Evolutionary conservation across 2,888 invertebrate species (phyloP), one percentile per base, ranked within the genome.

Genomic region (Hirudinaria manillensis): DNA sequence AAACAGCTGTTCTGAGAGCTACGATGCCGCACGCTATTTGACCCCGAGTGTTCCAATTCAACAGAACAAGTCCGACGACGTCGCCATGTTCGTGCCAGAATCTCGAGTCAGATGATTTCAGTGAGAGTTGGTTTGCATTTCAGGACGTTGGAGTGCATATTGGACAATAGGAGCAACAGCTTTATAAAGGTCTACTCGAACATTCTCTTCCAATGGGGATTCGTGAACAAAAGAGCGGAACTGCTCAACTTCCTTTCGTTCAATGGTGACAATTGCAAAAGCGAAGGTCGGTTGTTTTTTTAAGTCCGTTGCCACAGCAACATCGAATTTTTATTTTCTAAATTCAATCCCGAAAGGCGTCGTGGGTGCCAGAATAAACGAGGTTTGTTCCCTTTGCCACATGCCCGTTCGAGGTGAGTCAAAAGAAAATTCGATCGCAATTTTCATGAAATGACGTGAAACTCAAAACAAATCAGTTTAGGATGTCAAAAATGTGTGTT

Each of bases 171-270:
- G 34, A 32, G 45, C 73, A 73, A 36, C 36, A 65, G 90, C 78
- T 93, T 92, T 81, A 94, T 94, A 85, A 88, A 90, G 79, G 90
- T 90, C 0, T 97, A 97, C 83, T 93, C 94, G 0, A 93, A 95
- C 83, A 90, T 94, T 36, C 87, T 97, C 67, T 91, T 93, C 82
- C 88, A 91, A 53, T 94, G 93, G 93, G 90, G 91, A 80, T 86
- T 93, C 75, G 87, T 92, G 61, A 90, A 91, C 80, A 90, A 91
- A 76, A 88, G 92, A 80, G 90, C 92, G n/a, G 80, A 89, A 88
- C 90, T 93, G n/a, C 84, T 90, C 78, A 90, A 90, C 82, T 89
- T 88, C 79, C 86, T 89, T 76, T 87, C 86, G 66, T 85, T 85
- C 0, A 86, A 85, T 24, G 73, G 61, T 0, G 55, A 65, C 7